Conservation (phyloP, 2,113 vertebrate genomes). For the Tetrao urogallus region DNA sequence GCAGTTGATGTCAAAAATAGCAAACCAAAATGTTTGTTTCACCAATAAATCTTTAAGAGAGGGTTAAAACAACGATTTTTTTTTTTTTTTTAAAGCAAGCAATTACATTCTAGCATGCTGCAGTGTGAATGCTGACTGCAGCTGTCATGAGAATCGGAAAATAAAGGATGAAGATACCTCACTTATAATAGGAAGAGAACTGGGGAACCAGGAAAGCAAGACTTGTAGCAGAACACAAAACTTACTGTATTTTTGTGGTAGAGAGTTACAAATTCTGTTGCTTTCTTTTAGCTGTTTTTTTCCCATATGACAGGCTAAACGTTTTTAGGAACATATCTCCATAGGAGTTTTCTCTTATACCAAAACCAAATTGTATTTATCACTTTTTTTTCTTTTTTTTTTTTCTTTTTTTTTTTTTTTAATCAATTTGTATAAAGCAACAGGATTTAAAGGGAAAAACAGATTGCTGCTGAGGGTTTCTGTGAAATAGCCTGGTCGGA, state of each 20-base stretch:
- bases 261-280: background rate
- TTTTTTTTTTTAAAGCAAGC: background rate
- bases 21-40: slow-evolving; percentile 23
- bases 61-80: background rate
- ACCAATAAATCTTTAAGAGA: slow-evolving; percentile 22
- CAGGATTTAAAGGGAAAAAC: background rate
- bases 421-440: background rate
- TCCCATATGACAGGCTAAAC: background rate
- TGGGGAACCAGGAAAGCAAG: background rate
- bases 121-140: background rate
- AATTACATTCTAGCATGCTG: background rate
- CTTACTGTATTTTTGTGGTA: background rate
- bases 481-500: background rate
- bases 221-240: background rate
- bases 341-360: background rate
- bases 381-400: background rate
- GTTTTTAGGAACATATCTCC: background rate
- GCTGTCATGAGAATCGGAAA: background rate
- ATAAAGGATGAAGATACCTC: slow-evolving; percentile 1
- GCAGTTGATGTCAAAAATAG: slow-evolving; percentile 36
- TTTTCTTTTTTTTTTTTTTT: background rate
- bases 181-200: background rate
- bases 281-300: background rate
- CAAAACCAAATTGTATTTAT: background rate
- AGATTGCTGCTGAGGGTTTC: background rate